A percentile compares a stretch with the other conserved stretches of the same genome.
Conservation (phyloP, 2,797 vertebrate genomes). For the Selene dorsalis region DNA sequence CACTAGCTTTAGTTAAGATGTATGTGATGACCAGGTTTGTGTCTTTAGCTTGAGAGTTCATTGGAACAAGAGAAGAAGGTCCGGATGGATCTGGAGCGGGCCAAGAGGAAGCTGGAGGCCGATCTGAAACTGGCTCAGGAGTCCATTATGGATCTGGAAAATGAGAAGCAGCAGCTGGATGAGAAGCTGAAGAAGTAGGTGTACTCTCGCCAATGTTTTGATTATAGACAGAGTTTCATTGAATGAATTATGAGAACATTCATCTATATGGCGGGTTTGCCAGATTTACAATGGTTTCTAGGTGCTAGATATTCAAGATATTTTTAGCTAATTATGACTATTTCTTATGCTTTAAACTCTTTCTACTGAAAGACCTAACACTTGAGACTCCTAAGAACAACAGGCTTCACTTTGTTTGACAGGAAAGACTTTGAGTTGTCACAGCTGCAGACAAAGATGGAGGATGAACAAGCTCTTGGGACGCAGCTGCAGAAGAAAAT, state of each 20-base stretch:
- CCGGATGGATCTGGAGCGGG: conserved; percentile 85
- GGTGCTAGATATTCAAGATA: no score
- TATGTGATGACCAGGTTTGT: not conserved
- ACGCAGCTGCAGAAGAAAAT: conserved; percentile 76
- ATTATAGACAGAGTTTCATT: no score
- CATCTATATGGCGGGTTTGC: not conserved
- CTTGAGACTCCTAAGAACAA: not conserved
- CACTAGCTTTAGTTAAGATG: fast-evolving
- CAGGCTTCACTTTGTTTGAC: conserved; percentile 1
- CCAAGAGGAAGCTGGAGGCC: conserved; percentile 87
- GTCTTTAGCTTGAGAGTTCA: conserved; percentile 82
- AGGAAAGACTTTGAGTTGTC: conserved; percentile 88
- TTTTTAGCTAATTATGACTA: no score
- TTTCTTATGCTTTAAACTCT: no score
- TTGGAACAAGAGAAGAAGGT: conserved; percentile 88
- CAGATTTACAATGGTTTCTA: not conserved
- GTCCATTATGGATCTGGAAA: conserved; percentile 86
- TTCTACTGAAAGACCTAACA: no score
- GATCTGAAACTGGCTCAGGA: conserved; percentile 89
- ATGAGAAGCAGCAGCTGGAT: conserved; percentile 85
- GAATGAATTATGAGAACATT: not conserved
- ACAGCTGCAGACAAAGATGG: conserved; percentile 84
- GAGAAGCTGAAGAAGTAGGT: conserved; percentile 87
- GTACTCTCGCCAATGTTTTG: not conserved
- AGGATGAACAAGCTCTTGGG: conserved; percentile 81